A percentile compares a stretch with the other conserved stretches of the same genome.
phyloP scores from a whole-genome alignment of 2,888 invertebrate species.

The Noctua comes region DNA sequence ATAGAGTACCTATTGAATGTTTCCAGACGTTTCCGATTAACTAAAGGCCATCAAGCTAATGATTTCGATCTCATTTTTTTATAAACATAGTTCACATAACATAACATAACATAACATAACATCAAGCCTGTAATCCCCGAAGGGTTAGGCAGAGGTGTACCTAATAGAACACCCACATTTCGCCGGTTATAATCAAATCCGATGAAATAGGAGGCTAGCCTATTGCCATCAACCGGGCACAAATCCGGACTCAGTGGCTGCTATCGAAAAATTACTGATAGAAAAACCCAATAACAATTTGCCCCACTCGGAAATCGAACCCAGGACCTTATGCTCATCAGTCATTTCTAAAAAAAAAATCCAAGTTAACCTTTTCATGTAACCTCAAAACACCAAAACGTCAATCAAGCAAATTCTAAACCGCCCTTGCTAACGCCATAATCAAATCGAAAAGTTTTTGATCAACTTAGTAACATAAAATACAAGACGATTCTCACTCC shows the following conservation, averaged over 20 bases:
- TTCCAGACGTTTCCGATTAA: not conserved
- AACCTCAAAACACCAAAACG: not conserved
- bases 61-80: no score
- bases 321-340: not conserved
- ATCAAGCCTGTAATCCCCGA: no score
- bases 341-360: not conserved
- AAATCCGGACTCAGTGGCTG: no score
- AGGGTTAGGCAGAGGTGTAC: no score
- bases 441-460: slow-evolving; percentile 21
- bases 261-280: no score
- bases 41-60: not conserved
- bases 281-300: not conserved
- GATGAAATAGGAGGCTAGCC: no score
- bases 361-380: not conserved
- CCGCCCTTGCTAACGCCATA: slow-evolving; percentile 11
- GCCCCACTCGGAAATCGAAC: not conserved
- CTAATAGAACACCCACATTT: no score
- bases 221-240: no score
- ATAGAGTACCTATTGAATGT: not conserved
- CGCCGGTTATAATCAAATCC: no score
- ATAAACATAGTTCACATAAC: not conserved
- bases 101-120: not conserved
- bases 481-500: not conserved
- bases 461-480: slow-evolving; percentile 2
- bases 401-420: not conserved